phyloP scores from a whole-genome alignment of 2,113 vertebrate genomes.

The Chaenogobius annularis region DNA sequence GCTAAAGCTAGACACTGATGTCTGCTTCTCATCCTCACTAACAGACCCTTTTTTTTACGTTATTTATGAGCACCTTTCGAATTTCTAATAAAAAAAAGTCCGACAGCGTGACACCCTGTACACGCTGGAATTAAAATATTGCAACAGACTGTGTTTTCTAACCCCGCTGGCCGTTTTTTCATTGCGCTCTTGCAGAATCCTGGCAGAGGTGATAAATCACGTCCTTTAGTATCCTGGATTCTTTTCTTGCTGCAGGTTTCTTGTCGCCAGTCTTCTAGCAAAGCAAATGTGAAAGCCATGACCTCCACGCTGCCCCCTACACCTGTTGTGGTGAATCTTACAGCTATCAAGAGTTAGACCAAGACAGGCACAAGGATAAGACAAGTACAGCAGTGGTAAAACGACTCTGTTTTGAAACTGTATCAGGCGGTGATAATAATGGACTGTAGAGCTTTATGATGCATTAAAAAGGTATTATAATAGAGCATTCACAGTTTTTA shows the following conservation, averaged over 20 bases:
- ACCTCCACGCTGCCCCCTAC: constrained; percentile 62
- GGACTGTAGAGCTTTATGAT: neutral
- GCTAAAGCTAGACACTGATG: neutral
- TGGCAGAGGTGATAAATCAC: constrained; percentile 79
- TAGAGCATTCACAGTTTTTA: neutral
- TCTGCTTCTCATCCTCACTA: constrained; percentile 10
- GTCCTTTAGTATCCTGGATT: constrained; percentile 70
- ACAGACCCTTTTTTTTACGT: constrained; percentile 40
- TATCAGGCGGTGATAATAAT: neutral
- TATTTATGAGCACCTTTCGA: constrained; percentile 52
- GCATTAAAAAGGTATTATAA: neutral
- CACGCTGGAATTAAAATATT: constrained; percentile 66
- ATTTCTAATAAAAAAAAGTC: constrained; percentile 38
- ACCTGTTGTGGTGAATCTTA: constrained; percentile 74
- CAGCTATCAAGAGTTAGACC: constrained; percentile 41
- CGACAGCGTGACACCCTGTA: constrained; percentile 53
- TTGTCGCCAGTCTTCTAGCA: constrained; percentile 79
- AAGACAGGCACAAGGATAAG: constrained; percentile 34
- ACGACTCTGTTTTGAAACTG: neutral
- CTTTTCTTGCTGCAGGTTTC: constrained; percentile 69
- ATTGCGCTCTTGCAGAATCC: constrained; percentile 62
- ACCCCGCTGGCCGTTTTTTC: constrained; percentile 64
- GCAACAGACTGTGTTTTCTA: constrained; percentile 62
- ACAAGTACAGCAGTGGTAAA: neutral
- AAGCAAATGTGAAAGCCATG: constrained; percentile 77